Percentiles rank a stretch among this genome's conserved stretches.
phyloP scores from a whole-genome alignment of 1,140 invertebrate genomes.

The Drosophila oshimai region DNA sequence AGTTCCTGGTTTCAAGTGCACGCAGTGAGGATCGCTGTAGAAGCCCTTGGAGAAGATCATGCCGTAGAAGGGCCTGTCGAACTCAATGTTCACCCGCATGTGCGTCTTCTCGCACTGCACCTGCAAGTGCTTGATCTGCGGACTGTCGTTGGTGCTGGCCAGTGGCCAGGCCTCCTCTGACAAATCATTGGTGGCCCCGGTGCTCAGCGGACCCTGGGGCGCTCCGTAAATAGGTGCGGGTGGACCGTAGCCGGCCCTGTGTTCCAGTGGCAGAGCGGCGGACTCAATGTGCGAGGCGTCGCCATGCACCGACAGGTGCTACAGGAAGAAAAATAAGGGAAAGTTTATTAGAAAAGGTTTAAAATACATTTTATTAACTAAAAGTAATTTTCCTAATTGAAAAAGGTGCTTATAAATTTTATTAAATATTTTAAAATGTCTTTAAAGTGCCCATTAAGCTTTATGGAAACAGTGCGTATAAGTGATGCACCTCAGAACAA shows the following conservation, averaged over 20 bases:
- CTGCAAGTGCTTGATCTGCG: conserved; percentile 95
- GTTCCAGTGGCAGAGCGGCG: conserved; percentile 90
- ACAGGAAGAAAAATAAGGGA: conserved; percentile 45
- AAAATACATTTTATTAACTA: neutral
- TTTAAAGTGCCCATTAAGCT: too few relatives aligned
- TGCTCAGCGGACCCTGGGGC: conserved; percentile 83
- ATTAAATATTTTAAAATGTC: too few relatives aligned
- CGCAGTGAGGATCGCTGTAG: conserved; percentile 95
- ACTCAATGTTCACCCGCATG: conserved; percentile 97
- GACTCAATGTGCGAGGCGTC: conserved; percentile 90
- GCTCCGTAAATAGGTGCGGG: conserved; percentile 85
- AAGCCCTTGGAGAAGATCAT: conserved; percentile 97
- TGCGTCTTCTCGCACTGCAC: conserved; percentile 98
- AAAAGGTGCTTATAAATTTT: too few relatives aligned
- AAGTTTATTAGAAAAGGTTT: neutral
- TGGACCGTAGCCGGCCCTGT: conserved; percentile 88
- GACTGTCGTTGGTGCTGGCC: conserved; percentile 89
- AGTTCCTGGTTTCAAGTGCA: conserved; percentile 94
- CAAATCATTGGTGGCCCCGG: conserved; percentile 77
- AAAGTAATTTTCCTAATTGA: neutral
- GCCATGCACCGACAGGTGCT: conserved; percentile 86
- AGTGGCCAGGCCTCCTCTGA: conserved; percentile 90
- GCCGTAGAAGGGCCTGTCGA: conserved; percentile 96
- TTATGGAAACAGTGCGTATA: too few relatives aligned
- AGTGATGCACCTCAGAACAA: too few relatives aligned